Evolutionary conservation across 2,888 invertebrate species (phyloP), one percentile per base, ranked within the genome.

Genomic region (Salpingus planirostris): DNA sequence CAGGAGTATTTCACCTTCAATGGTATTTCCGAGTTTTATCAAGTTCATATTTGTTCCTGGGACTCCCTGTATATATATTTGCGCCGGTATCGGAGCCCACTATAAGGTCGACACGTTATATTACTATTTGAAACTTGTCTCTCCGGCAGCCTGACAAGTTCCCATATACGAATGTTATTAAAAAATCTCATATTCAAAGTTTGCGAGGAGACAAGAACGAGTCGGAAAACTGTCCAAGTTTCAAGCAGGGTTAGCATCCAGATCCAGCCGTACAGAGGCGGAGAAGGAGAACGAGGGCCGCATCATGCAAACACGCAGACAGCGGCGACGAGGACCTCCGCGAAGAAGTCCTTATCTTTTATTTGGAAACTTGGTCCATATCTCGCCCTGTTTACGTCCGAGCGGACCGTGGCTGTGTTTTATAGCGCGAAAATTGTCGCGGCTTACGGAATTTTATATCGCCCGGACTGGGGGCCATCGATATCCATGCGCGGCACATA

Each of bases 341-440:
- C 26, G 11, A 41, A 44, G 40, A 42, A 40, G 40, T 47, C 42
- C 49, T 54, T 52, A 53, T 52, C 55, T 54, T 54, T 47, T 54
- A 54, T 54, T 56, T 50, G 54, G 47, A 54, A 56, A 56, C 46
- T 56, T 55, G 49, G 43, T 44, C 50, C 52, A 47, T 54, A 55
- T 51, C 51, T 47, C 42, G 44, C 38, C n/a, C 49, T 49, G 43
- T 53, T 56, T 54, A 52, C 50, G 47, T 49, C 52, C 45, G 38
- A 50, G 40, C 38, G 44, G 48, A 43, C 49, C 36, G 38, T 44
- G 50, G 35, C 49, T 54, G 52, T 47, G 42, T 51, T 54, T 56
- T 56, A 54, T 51, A 48, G 50, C 42, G 47, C 38, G 49, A 45
- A 38, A 54, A 54, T 49, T 49, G 50, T 46, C 42, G 29, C 40